Evolutionary conservation across 1,140 invertebrate species (phyloP).

Genomic region (Drosophila elegans): DNA sequence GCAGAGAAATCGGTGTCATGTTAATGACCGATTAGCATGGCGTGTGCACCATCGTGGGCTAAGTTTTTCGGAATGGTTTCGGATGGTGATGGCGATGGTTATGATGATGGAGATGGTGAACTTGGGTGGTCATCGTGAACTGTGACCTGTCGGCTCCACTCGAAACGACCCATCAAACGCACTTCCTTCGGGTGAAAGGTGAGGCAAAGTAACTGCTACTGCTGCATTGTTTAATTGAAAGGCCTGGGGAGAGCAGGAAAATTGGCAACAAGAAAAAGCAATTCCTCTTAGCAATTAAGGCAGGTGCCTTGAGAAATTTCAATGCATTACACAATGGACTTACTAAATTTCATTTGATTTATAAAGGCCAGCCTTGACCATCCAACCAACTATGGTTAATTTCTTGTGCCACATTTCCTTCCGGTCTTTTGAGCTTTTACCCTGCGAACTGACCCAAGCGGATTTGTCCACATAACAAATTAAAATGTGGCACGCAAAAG

Average conservation of each 20-base stretch:
- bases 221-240: slow-evolving; percentile 6
- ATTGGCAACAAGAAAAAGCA: background rate
- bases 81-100: background rate
- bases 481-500: slow-evolving; percentile 65
- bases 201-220: background rate
- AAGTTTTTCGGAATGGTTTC: background rate
- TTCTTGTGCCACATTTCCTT: slow-evolving; percentile 30
- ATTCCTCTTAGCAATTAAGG: background rate
- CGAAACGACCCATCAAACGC: slow-evolving; percentile 20
- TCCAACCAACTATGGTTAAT: slow-evolving; percentile 10
- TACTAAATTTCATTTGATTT: too few relatives aligned
- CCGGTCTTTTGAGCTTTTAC: background rate
- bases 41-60: slow-evolving; percentile 22
- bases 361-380: too few relatives aligned
- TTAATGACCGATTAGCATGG: slow-evolving; percentile 73
- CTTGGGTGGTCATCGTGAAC: slow-evolving; percentile 13
- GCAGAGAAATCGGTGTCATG: slow-evolving; percentile 70
- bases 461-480: slow-evolving; percentile 57
- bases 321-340: too few relatives aligned
- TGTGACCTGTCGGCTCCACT: slow-evolving; percentile 22
- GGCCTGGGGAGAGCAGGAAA: background rate
- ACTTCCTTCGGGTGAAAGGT: slow-evolving; percentile 10
- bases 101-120: background rate
- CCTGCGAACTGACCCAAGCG: slow-evolving; percentile 6
- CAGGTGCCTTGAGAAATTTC: too few relatives aligned